Evolutionary conservation across 2,888 invertebrate genomes (phyloP), one percentile per base, ranked within the genome.

Genomic region (Polydesmus complanatus): DNA sequence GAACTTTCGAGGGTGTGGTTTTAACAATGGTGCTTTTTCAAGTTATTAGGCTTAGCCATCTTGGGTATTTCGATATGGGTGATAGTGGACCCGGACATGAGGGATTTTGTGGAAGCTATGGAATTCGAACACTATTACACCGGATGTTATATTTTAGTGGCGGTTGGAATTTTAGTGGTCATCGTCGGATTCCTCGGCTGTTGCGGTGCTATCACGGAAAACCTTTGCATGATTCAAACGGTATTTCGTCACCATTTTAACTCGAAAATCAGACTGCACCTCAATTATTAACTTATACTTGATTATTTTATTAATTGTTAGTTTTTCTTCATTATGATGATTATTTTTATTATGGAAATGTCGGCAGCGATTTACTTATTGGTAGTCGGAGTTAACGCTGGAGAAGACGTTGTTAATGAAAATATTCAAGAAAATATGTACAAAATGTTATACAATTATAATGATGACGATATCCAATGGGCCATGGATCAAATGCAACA

Each of bases 51-150:
- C n/a, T 81, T 83, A 0, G 79, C 84, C 11, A 78, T 90, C 67
- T 86, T 90, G 69, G 85, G 84, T 0, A 75, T 91, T 14, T 84
- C 86, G 62, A 77, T 91, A 58, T 91, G 90, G 88, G 79, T 90
- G 66, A 80, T 85, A 67, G 79, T 87, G 60, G 90, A 92, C 69
- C 82, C 84, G 0, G 86, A 85, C 2, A 85, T 91, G 70, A 83
- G 84, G 69, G 86, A 88, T 68, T 91, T 88, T 86, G 81, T 91
- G 66, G 78, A 79, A 54, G 82, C 84, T 62, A 74, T 93, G 64
- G 79, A 85, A 62, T 82, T 91, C 53, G 77, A 83, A 65, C 79
- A 83, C 63, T 89, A 87, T 74, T 91, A 89, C 77, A 85, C 84
- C 64, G 92, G 91, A 1, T 79, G 88, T 67, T 92, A 91, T 72